Conservation (phyloP, 1,140 invertebrate species). For the Micrasema minimum region DNA sequence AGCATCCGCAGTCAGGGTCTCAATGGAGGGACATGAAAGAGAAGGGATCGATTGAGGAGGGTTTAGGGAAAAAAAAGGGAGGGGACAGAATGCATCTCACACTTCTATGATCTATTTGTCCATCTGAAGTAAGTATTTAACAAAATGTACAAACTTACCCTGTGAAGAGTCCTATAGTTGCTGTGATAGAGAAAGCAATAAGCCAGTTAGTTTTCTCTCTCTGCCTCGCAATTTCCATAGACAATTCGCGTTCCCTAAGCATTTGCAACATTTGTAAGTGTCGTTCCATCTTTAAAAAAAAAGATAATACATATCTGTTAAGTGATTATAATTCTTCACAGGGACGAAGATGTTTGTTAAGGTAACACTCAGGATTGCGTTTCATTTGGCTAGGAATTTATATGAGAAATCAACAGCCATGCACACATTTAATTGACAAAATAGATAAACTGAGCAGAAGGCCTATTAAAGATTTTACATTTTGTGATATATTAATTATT, state of each 20-base stretch:
- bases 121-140: too few species aligned
- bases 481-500: not conserved
- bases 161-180: slow-evolving; percentile 67
- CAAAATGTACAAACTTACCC: slow-evolving; percentile 67
- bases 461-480: not conserved
- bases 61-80: too few species aligned
- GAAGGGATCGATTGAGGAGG: too few species aligned
- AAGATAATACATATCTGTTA: not conserved
- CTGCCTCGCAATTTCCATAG: slow-evolving; percentile 75
- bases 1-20: too few species aligned
- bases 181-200: slow-evolving; percentile 74
- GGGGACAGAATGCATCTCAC: too few species aligned
- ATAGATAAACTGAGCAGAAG: too few species aligned
- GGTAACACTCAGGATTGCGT: not conserved
- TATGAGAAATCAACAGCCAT: too few species aligned
- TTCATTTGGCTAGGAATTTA: not conserved
- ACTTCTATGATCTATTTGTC: too few species aligned
- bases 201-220: slow-evolving; percentile 80
- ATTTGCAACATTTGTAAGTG: slow-evolving; percentile 85
- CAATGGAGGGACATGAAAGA: too few species aligned
- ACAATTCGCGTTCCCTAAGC: slow-evolving; percentile 78
- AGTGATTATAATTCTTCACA: not conserved
- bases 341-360: not conserved
- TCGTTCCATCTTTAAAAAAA: slow-evolving; percentile 69
- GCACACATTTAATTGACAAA: not conserved